Percentiles rank a stretch among this genome's conserved stretches.
phyloP scores from a whole-genome alignment of 1,140 invertebrate species.

The Hydropsyche tenuis region DNA sequence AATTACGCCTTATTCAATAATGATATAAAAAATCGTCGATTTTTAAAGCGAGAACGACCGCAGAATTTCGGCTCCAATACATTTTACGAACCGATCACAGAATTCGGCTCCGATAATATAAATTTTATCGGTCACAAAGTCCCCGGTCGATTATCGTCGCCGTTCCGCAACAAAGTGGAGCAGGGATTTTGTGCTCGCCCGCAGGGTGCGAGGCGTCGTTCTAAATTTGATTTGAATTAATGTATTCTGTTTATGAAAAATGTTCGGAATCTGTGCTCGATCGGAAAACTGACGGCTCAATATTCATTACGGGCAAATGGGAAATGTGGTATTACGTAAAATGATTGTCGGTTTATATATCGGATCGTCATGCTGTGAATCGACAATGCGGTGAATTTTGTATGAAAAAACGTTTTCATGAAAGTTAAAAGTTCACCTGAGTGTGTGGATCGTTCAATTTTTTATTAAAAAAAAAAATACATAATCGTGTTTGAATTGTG shows the following conservation, averaged over 20 bases:
- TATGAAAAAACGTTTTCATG: no score
- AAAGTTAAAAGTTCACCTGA: no score
- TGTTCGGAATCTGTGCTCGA: slow-evolving; percentile 20
- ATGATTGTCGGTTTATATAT: no score
- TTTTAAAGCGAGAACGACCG: not conserved
- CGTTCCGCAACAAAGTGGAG: not conserved
- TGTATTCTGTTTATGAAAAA: slow-evolving; percentile 38
- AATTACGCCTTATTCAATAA: no score
- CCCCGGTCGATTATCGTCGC: not conserved
- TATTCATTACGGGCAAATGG: slow-evolving; percentile 27
- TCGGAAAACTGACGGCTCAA: slow-evolving; percentile 26
- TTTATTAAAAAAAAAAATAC: no score
- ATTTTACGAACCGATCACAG: not conserved
- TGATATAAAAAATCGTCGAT: no score
- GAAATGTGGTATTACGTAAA: no score
- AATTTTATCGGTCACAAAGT: slow-evolving; percentile 40
- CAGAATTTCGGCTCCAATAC: not conserved
- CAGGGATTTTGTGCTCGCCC: not conserved
- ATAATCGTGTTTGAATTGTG: no score
- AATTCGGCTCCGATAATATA: slow-evolving; percentile 26
- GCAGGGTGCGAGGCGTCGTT: slow-evolving; percentile 13
- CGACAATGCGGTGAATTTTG: no score
- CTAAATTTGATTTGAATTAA: slow-evolving; percentile 46
- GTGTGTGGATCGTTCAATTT: no score
- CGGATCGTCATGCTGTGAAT: no score